Evolutionary conservation across 2,113 vertebrate species (phyloP).

Genomic region (Cervus canadensis): DNA sequence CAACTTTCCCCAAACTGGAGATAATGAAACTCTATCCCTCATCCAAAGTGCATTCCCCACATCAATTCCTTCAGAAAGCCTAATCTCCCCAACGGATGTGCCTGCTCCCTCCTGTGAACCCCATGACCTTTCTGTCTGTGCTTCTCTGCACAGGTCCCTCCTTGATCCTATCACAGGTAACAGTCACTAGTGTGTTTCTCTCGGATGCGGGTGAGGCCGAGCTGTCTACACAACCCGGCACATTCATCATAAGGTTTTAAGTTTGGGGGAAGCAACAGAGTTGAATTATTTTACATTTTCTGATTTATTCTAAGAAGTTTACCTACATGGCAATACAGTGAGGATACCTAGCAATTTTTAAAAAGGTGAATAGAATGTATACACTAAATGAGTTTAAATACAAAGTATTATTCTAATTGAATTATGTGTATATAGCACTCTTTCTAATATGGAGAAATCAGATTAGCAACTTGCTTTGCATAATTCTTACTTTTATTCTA

Average conservation of each 20-base stretch:
- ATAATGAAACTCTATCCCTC: background rate
- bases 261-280: background rate
- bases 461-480: background rate
- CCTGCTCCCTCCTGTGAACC: background rate
- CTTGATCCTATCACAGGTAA: background rate
- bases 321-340: background rate
- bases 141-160: background rate
- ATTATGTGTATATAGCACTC: background rate
- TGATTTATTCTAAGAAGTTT: background rate
- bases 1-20: background rate
- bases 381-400: background rate
- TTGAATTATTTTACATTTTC: background rate
- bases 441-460: background rate
- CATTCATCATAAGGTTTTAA: background rate
- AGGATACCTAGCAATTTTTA: background rate
- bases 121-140: background rate
- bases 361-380: background rate
- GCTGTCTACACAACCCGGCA: background rate
- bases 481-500: background rate
- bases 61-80: background rate
- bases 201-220: background rate
- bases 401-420: background rate
- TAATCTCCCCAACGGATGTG: background rate
- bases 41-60: background rate
- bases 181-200: background rate